Base-by-base conservation (phyloP, 2,113 vertebrate species). In the Phalacrocorax pelagicus region DNA sequence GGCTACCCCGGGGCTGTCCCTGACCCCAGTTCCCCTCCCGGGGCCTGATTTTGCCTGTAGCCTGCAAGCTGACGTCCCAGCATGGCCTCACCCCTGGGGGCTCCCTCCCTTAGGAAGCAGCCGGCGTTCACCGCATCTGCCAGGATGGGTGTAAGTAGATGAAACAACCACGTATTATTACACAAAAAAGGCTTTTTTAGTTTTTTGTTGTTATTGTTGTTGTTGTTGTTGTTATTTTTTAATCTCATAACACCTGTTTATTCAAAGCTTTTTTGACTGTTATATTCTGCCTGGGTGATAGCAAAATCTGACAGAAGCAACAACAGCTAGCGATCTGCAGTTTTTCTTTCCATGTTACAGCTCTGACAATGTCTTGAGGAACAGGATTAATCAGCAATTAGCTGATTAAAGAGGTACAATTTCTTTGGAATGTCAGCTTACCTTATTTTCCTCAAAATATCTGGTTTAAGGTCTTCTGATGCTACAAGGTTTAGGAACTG, bases 91-190 rank as follows among this genome's bases (percentile, higher is more conserved):
- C 55, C 42, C 42, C 30, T 5, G 18, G 23, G 22, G 32, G 29
- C 40, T 40, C 16, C 14, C 54, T 10, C 4, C 9, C 18, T 6
- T 2, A 3, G 18, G 38, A 27, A 46, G 61, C 44, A 59, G 52
- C 32, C 14, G 1, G 10, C 23, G 34, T 26, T 19, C 2, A 0
- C 18, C 11, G 10, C 5, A 2, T 2, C 30, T n/a, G 66, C 27
- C 29, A 13, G 17, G 18, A 2, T 7, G 38, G 12, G 12, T 44
- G 24, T 27, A 12, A 22, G 29, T 6, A 57, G 16, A 2, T 5
- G 20, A 74, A 52, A 34, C 30, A 32, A 3, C 18, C 8, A 7
- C 8, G 12, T 20, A 15, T 42, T n/a, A 12, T 40, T n/a, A 26
- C 21, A 47, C 20, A 62, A 26, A 84, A 70, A 34, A 20, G 40